These are phyloP conservation scores for Strigops habroptila DNA, from an alignment of 2,113 vertebrate species.

Conservation along the genomic window DNA sequence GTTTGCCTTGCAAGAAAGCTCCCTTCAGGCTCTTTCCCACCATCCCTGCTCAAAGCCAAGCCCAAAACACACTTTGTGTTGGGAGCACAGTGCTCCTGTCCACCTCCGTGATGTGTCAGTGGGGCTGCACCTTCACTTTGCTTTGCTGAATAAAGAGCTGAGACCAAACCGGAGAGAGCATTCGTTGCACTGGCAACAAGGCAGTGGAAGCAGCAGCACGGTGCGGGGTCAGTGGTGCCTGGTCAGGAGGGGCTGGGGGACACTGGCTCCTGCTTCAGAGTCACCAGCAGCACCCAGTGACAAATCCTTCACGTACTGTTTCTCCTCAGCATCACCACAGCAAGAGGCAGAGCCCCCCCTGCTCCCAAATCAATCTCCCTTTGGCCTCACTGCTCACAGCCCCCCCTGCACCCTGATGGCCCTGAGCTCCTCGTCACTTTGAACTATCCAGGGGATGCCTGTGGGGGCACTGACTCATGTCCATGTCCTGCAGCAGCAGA, in stretches of 20 bases:
- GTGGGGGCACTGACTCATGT: background rate
- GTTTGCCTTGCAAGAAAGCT: background rate
- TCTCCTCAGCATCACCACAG: background rate
- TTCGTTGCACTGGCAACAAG: background rate
- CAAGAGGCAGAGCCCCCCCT: background rate
- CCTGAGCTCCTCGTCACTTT: background rate
- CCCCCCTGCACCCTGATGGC: background rate
- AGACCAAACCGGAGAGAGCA: background rate
- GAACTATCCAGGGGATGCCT: background rate
- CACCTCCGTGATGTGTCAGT: background rate
- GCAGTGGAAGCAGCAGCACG: background rate
- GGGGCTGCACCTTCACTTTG: background rate
- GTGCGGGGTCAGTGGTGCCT: background rate
- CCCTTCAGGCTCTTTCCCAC: background rate
- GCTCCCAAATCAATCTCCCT: background rate
- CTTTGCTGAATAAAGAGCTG: background rate
- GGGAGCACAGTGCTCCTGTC: background rate
- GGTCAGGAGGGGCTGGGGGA: background rate
- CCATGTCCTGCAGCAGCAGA: background rate
- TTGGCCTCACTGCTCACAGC: background rate
- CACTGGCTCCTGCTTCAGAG: background rate
- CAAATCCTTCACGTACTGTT: fast-evolving
- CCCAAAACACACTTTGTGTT: background rate
- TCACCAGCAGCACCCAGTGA: background rate
- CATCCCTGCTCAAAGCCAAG: background rate